phyloP scores from a whole-genome alignment of 2,113 vertebrate genomes.

The Eleginops maclovinus region DNA sequence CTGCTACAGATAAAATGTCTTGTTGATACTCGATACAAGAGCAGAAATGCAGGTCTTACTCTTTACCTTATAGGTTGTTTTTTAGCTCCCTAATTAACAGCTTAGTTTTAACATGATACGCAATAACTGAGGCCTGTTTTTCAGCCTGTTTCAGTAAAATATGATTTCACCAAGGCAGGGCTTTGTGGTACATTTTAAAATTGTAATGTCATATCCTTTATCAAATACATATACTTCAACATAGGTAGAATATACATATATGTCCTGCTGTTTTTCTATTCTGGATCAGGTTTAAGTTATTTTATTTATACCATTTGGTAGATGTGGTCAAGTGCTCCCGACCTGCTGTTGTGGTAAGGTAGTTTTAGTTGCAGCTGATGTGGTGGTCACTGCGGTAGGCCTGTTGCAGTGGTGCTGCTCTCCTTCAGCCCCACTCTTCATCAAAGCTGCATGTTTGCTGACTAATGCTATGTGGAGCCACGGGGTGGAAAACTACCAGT shows the following conservation, averaged over 20 bases:
- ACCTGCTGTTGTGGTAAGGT: constrained; percentile 7
- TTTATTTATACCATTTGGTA: no score
- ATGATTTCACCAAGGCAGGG: neutral
- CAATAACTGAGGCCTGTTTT: neutral
- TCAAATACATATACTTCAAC: neutral
- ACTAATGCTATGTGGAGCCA: constrained; percentile 1
- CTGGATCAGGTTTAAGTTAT: no score
- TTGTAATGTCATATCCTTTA: neutral
- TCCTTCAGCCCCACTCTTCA: constrained; percentile 9
- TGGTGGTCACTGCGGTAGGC: neutral
- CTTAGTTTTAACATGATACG: neutral
- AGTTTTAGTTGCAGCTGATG: neutral
- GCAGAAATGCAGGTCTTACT: neutral
- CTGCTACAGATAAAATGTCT: neutral
- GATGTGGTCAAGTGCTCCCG: neutral
- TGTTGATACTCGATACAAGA: constrained; percentile 37
- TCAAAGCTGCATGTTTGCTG: constrained; percentile 16
- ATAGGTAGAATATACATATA: neutral
- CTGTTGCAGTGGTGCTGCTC: constrained; percentile 38
- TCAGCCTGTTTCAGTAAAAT: neutral
- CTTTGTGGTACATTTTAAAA: neutral
- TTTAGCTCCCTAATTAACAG: neutral
- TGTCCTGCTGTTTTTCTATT: no score
- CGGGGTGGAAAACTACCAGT: neutral
- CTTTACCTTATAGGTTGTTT: neutral